phyloP scores from a whole-genome alignment of 2,888 invertebrate species.

The Periphyllus acericola region DNA sequence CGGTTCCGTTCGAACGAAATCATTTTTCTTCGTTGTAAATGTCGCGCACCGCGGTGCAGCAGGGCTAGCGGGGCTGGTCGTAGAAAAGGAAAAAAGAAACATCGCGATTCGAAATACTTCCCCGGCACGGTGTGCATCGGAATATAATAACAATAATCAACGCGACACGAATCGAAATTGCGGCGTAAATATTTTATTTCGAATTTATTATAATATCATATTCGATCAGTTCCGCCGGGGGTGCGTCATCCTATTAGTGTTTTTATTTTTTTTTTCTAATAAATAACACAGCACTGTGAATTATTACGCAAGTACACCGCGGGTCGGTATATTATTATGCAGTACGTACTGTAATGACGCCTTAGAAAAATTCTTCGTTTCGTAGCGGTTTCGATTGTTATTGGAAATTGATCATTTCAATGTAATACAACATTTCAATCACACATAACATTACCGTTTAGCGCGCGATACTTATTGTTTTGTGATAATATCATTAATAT shows the following conservation, averaged over 20 bases:
- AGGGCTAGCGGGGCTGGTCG: neutral
- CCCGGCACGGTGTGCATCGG: neutral
- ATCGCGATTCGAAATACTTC: neutral
- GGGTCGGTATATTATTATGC: no score
- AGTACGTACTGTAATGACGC: no score
- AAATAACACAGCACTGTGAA: neutral
- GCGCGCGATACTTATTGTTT: no score
- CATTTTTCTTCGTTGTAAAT: slow-evolving; percentile 11
- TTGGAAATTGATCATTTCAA: no score
- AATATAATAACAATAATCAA: neutral
- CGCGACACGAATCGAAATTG: neutral
- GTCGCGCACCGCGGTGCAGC: neutral
- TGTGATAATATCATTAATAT: no score
- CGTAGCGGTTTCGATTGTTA: no score
- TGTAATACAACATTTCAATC: no score
- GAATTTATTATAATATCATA: neutral
- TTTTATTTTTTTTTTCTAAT: neutral
- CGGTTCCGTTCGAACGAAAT: slow-evolving; percentile 28
- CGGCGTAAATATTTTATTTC: neutral
- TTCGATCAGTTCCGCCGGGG: neutral
- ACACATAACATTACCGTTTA: no score
- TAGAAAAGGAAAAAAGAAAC: neutral
- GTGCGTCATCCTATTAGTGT: neutral
- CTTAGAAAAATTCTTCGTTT: no score
- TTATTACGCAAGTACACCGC: neutral